These are phyloP conservation scores for Melanerpes formicivorus DNA, from an alignment of 2,113 vertebrate genomes.

Conservation along the genomic window DNA sequence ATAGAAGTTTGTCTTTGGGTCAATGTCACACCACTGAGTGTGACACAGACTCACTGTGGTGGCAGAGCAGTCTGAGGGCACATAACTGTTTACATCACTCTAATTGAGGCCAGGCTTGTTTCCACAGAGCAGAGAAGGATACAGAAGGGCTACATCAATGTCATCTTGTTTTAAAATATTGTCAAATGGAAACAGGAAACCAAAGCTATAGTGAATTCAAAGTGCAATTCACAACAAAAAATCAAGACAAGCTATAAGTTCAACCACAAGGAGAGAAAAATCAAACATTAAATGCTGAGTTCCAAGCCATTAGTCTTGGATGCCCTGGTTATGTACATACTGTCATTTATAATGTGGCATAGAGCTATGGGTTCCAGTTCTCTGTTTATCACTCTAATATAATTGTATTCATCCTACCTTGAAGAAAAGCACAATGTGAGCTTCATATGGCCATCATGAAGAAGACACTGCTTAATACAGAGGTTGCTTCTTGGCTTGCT, in stretches of 20 bases:
- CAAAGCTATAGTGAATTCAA: not conserved
- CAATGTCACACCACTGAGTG: not conserved
- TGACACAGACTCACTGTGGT: not conserved
- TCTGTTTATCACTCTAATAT: not conserved
- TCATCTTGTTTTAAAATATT: not conserved
- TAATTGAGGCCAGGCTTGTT: not conserved
- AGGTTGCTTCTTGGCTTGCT: not conserved
- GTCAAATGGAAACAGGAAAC: not conserved
- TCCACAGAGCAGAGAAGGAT: not conserved
- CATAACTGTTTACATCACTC: not conserved
- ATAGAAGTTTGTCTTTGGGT: not conserved
- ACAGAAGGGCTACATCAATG: not conserved
- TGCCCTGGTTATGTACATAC: not conserved
- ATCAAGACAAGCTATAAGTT: not conserved
- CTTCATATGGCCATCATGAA: not conserved
- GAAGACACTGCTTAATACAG: not conserved
- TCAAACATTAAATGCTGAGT: not conserved
- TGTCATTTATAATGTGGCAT: not conserved
- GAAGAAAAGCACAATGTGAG: not conserved
- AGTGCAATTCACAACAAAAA: not conserved
- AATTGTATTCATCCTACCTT: not conserved
- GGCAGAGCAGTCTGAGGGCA: not conserved
- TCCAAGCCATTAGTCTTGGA: not conserved
- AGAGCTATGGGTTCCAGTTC: not conserved
- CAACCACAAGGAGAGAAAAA: not conserved